Percentiles rank a stretch among this genome's conserved stretches.
Conservation (phyloP, 2,888 invertebrate genomes). For the Hirtodrosophila trivittata region DNA sequence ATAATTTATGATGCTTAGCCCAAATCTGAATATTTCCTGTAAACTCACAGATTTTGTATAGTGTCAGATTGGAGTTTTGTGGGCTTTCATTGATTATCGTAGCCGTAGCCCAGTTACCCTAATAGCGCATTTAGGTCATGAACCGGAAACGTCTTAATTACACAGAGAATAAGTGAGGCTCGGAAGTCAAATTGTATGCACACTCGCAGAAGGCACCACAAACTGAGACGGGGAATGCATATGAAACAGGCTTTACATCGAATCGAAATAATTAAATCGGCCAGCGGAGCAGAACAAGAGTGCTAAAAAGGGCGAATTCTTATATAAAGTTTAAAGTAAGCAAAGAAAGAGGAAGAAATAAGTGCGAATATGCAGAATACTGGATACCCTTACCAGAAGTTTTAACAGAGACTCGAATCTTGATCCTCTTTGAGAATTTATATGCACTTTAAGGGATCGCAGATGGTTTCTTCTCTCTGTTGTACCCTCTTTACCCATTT, state of each 20-base stretch:
- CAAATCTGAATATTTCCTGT: not conserved
- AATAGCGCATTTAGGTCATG: conserved; percentile 67
- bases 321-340: conserved; percentile 4
- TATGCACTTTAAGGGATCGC: too few relatives aligned
- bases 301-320: conserved; percentile 46
- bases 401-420: too few relatives aligned
- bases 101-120: conserved; percentile 10
- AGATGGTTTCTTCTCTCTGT: too few relatives aligned
- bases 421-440: too few relatives aligned
- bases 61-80: not conserved
- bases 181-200: conserved; percentile 65
- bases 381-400: too few relatives aligned
- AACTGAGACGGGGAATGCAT: conserved; percentile 26
- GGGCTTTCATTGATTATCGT: not conserved
- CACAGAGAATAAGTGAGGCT: conserved; percentile 62
- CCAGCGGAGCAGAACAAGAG: conserved; percentile 66
- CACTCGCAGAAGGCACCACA: conserved; percentile 15
- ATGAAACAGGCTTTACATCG: conserved; percentile 40
- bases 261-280: conserved; percentile 69
- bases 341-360: not conserved
- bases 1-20: too few relatives aligned
- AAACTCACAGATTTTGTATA: too few relatives aligned
- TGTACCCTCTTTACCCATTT: too few relatives aligned
- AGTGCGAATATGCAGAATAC: too few relatives aligned
- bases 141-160: conserved; percentile 75